Percentiles rank a stretch among this genome's conserved stretches.
Conservation (phyloP, 2,113 vertebrate genomes). For the Merops nubicus region DNA sequence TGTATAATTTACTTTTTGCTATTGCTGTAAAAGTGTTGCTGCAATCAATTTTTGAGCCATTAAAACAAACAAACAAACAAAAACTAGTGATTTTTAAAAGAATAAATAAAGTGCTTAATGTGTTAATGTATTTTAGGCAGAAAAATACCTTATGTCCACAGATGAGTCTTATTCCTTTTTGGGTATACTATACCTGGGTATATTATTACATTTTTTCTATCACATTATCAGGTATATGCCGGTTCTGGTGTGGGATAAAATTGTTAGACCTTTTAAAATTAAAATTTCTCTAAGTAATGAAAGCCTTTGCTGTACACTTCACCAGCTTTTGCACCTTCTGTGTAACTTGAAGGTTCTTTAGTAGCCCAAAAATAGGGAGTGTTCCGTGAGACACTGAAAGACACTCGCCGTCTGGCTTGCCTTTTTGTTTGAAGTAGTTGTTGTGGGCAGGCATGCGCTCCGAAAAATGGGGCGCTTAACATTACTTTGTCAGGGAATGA, state of each 20-base stretch:
- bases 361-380: neutral
- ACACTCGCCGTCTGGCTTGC: neutral
- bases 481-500: neutral
- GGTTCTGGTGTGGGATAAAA: neutral
- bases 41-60: neutral
- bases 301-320: neutral
- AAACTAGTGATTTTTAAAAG: neutral
- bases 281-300: neutral
- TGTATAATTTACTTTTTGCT: slow-evolving; percentile 8
- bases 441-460: neutral
- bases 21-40: neutral
- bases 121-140: neutral
- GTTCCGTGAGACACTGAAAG: neutral
- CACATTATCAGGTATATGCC: neutral
- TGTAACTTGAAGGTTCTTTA: neutral
- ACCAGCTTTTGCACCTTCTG: neutral
- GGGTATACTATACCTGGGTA: neutral
- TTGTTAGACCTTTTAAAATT: neutral
- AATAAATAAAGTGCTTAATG: neutral
- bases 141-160: neutral
- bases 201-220: neutral
- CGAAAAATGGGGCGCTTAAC: neutral
- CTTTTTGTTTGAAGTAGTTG: neutral
- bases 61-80: neutral
- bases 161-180: neutral